Base-by-base conservation (phyloP, 2,888 invertebrate species). In the Orthosia cruda region DNA sequence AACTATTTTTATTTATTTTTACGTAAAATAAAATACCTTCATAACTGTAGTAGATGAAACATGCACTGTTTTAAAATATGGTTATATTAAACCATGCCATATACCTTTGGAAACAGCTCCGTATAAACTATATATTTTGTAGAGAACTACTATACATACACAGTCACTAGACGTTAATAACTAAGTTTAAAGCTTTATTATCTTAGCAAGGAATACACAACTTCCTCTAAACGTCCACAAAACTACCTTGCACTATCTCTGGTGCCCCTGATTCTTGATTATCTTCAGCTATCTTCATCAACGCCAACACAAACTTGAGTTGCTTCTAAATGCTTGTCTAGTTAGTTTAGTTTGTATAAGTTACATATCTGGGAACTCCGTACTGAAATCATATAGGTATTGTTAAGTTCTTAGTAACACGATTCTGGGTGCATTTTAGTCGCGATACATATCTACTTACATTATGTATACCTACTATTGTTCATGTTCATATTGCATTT, bases 281-380 rank as follows among this genome's bases (percentile, higher is more conserved):
- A 70, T 70, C 18, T 54, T 23, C 18, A 45, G 18, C 11, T 23
- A 54, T 62, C 64, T 26, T 26, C 54, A 54, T 26, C 45, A 65
- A 70, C 26, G 16, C 47, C 7, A 70, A 47, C 23, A n/a, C 7
- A 47, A 70, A 55, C 54, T 47, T 65, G 16, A 65, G 26, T 54
- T 47, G 26, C 26, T 54, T 55, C 47, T n/a, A 26, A 54, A 55
- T 63, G 70, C 54, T 64, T 54, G 54, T 40, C 11, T n/a, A 64
- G 12, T 64, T n/a, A 54, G 23, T 64, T 54, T 7, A 50, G 52
- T 63, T 70, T 54, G 15, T 18, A 64, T 11, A 23, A 23, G 18
- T 32, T 26, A 32, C 32, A 13, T 55, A 13, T 20, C 13, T 59
- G 12, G 3, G 4, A 58, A 49, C 32, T 54, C 54, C 12, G 54